phyloP scores from a whole-genome alignment of 2,888 invertebrate species.

The Archips crataeganus region DNA sequence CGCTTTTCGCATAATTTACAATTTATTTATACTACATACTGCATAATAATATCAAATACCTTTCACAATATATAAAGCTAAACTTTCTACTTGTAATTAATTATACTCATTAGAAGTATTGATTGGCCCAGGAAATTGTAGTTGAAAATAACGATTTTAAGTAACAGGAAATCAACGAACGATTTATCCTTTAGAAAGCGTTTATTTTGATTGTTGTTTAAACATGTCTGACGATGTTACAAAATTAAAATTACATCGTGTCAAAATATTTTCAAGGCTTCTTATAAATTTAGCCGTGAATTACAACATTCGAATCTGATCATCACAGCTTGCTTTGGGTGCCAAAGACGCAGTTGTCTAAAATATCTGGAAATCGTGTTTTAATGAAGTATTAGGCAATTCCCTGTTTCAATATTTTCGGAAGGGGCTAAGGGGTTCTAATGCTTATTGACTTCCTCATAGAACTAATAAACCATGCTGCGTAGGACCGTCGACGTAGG shows the following conservation, averaged over 20 bases:
- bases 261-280: slow-evolving; percentile 31
- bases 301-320: slow-evolving; percentile 54
- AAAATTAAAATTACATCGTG: slow-evolving; percentile 25
- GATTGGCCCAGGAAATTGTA: too few species aligned
- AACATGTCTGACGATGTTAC: slow-evolving; percentile 5
- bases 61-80: too few species aligned
- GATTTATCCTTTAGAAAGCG: background rate
- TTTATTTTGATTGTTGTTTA: slow-evolving; percentile 25
- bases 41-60: background rate
- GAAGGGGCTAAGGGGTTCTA: slow-evolving; percentile 52
- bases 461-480: slow-evolving; percentile 49
- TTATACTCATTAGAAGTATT: background rate
- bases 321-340: slow-evolving; percentile 56
- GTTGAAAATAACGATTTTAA: too few species aligned
- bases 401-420: slow-evolving; percentile 59
- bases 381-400: slow-evolving; percentile 65
- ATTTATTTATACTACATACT: background rate
- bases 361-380: slow-evolving; percentile 70
- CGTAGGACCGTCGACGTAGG: slow-evolving; percentile 55
- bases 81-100: too few species aligned
- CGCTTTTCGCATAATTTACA: background rate
- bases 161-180: background rate
- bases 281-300: slow-evolving; percentile 36
- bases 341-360: slow-evolving; percentile 77
- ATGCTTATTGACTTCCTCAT: slow-evolving; percentile 71